Evolutionary conservation across 1,140 invertebrate genomes (phyloP).

Genomic region (Zaprionus ghesquierei): DNA sequence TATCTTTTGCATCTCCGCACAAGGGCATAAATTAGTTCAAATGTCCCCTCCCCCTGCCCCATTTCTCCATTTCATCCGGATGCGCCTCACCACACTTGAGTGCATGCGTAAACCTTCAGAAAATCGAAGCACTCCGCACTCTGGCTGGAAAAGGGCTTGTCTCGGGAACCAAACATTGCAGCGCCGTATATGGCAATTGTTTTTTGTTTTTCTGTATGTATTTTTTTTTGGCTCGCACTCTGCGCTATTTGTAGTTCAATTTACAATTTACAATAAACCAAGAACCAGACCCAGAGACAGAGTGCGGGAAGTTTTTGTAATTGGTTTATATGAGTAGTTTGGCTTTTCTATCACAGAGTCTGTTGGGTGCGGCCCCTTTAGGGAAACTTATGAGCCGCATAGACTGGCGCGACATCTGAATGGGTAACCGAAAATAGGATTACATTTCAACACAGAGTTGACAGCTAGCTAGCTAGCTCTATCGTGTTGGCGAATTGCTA

Average conservation of each 20-base stretch:
- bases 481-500: conserved; percentile 48
- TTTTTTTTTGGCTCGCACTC: conserved; percentile 16
- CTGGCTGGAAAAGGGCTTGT: conserved; percentile 64
- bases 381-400: conserved; percentile 34
- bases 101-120: conserved; percentile 64
- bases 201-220: too few species aligned
- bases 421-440: conserved; percentile 60
- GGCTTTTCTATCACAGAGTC: conserved; percentile 43
- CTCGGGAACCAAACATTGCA: conserved; percentile 29
- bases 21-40: conserved; percentile 24
- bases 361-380: conserved; percentile 55
- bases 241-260: conserved; percentile 47
- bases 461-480: conserved; percentile 48
- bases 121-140: conserved; percentile 21
- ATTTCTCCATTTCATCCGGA: conserved; percentile 7
- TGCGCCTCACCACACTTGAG: conserved; percentile 64
- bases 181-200: conserved; percentile 59
- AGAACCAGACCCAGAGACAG: conserved; percentile 20
- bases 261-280: conserved; percentile 50
- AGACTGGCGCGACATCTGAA: conserved; percentile 47
- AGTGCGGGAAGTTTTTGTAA: conserved; percentile 56
- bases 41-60: not conserved
- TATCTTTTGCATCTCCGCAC: not conserved
- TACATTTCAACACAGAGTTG: conserved; percentile 42
- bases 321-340: conserved; percentile 71